Evolutionary conservation across 2,113 vertebrate genomes (phyloP), one percentile per base, ranked within the genome.

Genomic region (Epinephelus moara): DNA sequence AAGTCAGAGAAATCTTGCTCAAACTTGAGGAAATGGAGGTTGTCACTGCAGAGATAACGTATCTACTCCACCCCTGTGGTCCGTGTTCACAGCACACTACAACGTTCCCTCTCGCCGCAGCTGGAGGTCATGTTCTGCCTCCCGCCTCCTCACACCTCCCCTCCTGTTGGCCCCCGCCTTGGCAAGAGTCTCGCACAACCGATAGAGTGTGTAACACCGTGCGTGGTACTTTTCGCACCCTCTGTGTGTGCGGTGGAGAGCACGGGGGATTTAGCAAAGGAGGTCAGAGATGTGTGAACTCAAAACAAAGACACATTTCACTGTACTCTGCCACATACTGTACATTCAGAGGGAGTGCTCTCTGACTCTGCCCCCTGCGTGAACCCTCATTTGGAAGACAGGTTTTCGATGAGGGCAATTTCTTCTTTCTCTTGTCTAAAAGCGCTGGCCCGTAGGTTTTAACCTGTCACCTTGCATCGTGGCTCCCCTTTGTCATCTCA

Each of bases 271-370:
- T 88, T 83, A 47, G 75, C 50, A 81, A 88, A 88, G 72, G 79
- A 91, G 91, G 83, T 90, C 84, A 89, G 70, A 75, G 80, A 91
- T 59, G 90, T 89, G 89, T 89, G 91, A 92, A 91, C 89, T 85
- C 61, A 68, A 91, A 91, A 94, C 91, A 91, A 89, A 93, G 89
- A 81, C 75, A 69, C 87, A 59, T 87, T 90, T 86, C 89, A 81
- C 78, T 91, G 86, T 80, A 75, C 63, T 30, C 61, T 0, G 73
- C 74, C 73, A 57, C 71, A 25, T 42, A 81, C 77, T 70, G 79
- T 83, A 82, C 56, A 1, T 59, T 66, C 30, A 50, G 79, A 0
- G 33, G 49, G 27, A 21, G 60, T 2, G 63, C 64, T 67, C 53
- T 49, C 4, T 10, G 85, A 25, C 70, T 52, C 68, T 91, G 91